Evolutionary conservation across 2,888 invertebrate species (phyloP).

Genomic region (Neelides folsomi): DNA sequence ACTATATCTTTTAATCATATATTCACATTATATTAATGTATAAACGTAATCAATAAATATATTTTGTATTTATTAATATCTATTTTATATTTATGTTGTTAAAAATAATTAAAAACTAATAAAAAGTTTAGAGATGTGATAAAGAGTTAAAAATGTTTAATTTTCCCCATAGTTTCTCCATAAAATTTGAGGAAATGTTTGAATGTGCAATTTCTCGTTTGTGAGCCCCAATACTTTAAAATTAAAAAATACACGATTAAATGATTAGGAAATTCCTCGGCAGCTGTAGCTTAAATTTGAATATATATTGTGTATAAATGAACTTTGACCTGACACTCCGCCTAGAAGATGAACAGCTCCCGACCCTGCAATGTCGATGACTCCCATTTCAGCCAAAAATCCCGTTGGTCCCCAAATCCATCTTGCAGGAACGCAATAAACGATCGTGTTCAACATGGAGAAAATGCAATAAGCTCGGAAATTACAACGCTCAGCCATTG

Average conservation of each 20-base stretch:
- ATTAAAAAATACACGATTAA: too few relatives aligned
- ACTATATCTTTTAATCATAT: neutral
- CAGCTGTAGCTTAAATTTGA: too few relatives aligned
- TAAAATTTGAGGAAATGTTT: neutral
- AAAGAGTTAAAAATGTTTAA: too few relatives aligned
- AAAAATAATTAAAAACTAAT: too few relatives aligned
- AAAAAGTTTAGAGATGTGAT: too few relatives aligned
- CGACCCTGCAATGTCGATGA: slow-evolving; percentile 40
- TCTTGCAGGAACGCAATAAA: slow-evolving; percentile 38
- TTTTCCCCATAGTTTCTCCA: neutral
- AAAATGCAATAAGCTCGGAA: slow-evolving; percentile 38
- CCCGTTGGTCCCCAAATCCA: slow-evolving; percentile 37
- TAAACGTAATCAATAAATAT: neutral
- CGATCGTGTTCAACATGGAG: slow-evolving; percentile 38
- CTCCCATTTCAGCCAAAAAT: slow-evolving; percentile 38
- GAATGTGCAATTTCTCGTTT: too few relatives aligned
- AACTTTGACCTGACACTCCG: slow-evolving; percentile 37
- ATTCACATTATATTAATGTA: neutral
- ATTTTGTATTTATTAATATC: neutral
- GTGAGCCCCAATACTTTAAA: neutral
- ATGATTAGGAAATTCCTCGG: too few relatives aligned
- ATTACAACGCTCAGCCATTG: slow-evolving; percentile 39
- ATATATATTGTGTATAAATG: too few relatives aligned
- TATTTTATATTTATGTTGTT: neutral
- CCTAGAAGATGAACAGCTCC: slow-evolving; percentile 40